These are phyloP conservation scores for Ictalurus furcatus DNA, from an alignment of 2,113 vertebrate genomes.

Conservation along the genomic window DNA sequence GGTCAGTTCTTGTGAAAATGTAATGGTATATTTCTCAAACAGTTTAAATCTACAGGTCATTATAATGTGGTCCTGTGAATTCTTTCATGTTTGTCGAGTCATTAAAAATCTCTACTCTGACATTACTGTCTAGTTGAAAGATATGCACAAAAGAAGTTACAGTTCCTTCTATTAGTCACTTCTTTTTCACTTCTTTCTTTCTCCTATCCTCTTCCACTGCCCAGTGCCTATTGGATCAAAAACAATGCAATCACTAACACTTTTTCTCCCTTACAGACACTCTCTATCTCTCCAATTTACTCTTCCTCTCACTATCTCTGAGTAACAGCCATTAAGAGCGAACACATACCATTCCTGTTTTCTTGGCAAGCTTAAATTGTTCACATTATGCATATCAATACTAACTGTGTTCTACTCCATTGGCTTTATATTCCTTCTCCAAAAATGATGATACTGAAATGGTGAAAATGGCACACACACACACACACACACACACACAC, in stretches of 20 bases:
- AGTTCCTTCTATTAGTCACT: background rate
- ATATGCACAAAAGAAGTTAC: background rate
- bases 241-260: background rate
- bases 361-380: background rate
- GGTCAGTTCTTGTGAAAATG: background rate
- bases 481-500: background rate
- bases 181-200: background rate
- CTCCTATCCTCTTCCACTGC: background rate
- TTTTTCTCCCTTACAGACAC: background rate
- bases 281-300: background rate
- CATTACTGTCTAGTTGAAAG: background rate
- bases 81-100: background rate
- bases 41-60: background rate
- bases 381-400: background rate
- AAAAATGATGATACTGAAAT: background rate
- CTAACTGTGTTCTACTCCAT: background rate
- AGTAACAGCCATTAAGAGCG: background rate
- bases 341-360: background rate
- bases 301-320: background rate
- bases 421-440: background rate
- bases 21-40: background rate
- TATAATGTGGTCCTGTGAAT: background rate
- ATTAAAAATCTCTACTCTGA: background rate
- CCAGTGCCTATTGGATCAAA: background rate
- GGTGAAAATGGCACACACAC: background rate